A percentile compares a stretch with the other conserved stretches of the same genome.
Evolutionary conservation across 2,888 invertebrate species (phyloP).

Genomic region (Caradrina clavipalpis): DNA sequence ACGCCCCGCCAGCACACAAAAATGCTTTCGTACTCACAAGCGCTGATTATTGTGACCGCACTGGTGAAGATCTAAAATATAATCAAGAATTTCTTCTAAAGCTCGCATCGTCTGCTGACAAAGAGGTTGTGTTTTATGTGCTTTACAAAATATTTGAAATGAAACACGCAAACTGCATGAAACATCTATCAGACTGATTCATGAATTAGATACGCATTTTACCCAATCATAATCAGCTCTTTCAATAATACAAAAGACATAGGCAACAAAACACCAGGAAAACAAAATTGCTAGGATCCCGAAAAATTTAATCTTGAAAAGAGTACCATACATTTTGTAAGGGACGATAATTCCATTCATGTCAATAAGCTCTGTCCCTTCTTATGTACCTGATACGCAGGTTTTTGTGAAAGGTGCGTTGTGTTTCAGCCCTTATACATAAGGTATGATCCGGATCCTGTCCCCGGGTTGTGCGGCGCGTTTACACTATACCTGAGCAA

Average conservation of each 20-base stretch:
- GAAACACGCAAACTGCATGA: background rate
- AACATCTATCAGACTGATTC: constrained; percentile 8
- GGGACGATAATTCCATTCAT: constrained; percentile 70
- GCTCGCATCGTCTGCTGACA: constrained; percentile 78
- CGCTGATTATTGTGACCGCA: constrained; percentile 84
- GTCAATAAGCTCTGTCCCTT: constrained; percentile 68
- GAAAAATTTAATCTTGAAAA: constrained; percentile 68
- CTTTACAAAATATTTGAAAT: background rate
- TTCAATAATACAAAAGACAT: constrained; percentile 47
- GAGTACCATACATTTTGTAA: constrained; percentile 68
- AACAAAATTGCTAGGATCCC: constrained; percentile 65
- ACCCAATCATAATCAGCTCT: constrained; percentile 45
- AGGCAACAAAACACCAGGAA: constrained; percentile 63
- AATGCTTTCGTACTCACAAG: constrained; percentile 82
- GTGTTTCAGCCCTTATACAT: constrained; percentile 85
- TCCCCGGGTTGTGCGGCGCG: constrained; percentile 83
- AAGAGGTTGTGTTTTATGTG: constrained; percentile 69
- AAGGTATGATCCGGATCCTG: constrained; percentile 85
- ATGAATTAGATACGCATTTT: background rate
- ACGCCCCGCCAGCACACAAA: constrained; percentile 72
- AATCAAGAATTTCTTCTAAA: constrained; percentile 86
- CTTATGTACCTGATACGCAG: constrained; percentile 56
- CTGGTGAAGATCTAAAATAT: constrained; percentile 82
- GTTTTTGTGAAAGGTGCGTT: constrained; percentile 57
- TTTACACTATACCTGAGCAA: constrained; percentile 85